These are phyloP conservation scores for Leptinotarsa undecemlineata DNA, from an alignment of 1,140 invertebrate genomes.

Conservation along the genomic window DNA sequence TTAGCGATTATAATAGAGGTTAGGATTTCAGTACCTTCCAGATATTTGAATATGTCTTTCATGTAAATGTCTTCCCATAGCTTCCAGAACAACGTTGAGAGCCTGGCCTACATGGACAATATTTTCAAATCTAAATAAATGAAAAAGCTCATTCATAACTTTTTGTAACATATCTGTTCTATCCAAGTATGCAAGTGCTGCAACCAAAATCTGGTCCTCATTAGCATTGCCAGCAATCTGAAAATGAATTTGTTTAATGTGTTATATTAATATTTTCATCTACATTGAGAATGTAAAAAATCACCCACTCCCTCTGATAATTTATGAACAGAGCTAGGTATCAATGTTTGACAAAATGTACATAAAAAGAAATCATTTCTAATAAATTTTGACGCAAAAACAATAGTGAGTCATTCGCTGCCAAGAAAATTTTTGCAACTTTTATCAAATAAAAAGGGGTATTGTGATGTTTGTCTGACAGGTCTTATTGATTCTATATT, in stretches of 20 bases:
- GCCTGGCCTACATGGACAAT: constrained; percentile 72
- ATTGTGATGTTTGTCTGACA: too few species aligned
- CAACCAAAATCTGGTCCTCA: constrained; percentile 87
- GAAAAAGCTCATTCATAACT: constrained; percentile 90
- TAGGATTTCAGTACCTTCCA: constrained; percentile 68
- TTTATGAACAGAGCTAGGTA: too few species aligned
- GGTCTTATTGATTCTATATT: too few species aligned
- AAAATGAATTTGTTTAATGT: constrained; percentile 10
- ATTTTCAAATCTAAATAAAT: constrained; percentile 82
- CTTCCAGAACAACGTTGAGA: constrained; percentile 76
- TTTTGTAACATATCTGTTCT: constrained; percentile 77
- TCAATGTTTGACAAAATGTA: too few species aligned
- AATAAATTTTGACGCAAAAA: too few species aligned
- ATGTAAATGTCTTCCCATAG: constrained; percentile 80
- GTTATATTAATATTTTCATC: background rate
- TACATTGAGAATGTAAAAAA: too few species aligned
- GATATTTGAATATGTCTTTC: constrained; percentile 92
- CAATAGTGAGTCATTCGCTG: too few species aligned
- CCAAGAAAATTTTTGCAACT: too few species aligned
- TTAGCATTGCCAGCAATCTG: constrained; percentile 89
- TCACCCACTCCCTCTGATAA: too few species aligned
- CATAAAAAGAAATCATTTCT: too few species aligned
- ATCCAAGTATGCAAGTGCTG: constrained; percentile 77
- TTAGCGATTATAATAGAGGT: constrained; percentile 3
- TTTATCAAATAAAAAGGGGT: too few species aligned